A percentile compares a stretch with the other conserved stretches of the same genome.
These are phyloP conservation scores for Sphaeridia pumilis DNA, from an alignment of 2,888 invertebrate species.

Conservation along the genomic window DNA sequence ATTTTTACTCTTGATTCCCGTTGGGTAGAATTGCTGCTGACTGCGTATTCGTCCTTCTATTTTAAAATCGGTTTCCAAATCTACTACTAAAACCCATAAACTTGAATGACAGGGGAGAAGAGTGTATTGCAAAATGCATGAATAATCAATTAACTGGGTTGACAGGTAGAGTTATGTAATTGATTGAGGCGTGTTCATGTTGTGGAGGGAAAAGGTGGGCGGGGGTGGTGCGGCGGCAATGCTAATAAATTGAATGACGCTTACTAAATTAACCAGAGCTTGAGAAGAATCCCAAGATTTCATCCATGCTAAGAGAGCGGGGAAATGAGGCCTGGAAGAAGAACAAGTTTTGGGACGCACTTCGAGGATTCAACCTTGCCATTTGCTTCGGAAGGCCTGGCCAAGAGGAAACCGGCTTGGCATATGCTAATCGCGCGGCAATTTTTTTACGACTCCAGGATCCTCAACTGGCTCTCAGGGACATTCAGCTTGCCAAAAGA, in stretches of 20 bases:
- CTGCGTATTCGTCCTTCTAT: background rate
- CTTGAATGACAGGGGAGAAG: background rate
- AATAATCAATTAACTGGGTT: too few species aligned
- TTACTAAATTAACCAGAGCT: constrained; percentile 12
- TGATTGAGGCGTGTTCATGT: background rate
- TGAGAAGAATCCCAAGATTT: constrained; percentile 15
- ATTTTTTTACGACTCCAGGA: constrained; percentile 19
- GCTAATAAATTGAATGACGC: constrained; percentile 3
- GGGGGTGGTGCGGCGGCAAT: background rate
- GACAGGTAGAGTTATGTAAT: background rate
- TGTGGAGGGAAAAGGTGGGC: background rate
- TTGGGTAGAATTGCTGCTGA: background rate
- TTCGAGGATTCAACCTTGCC: constrained; percentile 27
- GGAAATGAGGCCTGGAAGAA: constrained; percentile 16
- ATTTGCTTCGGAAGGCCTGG: constrained; percentile 18
- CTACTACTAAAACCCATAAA: too few species aligned
- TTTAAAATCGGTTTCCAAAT: too few species aligned
- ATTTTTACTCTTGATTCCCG: too few species aligned
- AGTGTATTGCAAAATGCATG: too few species aligned
- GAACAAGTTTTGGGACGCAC: constrained; percentile 2
- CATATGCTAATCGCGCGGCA: constrained; percentile 22
- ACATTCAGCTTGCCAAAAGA: constrained; percentile 15
- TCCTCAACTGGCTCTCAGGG: constrained; percentile 16
- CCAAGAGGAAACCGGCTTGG: constrained; percentile 12
- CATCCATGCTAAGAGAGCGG: constrained; percentile 17